Percentiles rank a stretch among this genome's conserved stretches.
Conservation (phyloP, 1,140 invertebrate genomes). For the Thalassaphorura encarpata region DNA sequence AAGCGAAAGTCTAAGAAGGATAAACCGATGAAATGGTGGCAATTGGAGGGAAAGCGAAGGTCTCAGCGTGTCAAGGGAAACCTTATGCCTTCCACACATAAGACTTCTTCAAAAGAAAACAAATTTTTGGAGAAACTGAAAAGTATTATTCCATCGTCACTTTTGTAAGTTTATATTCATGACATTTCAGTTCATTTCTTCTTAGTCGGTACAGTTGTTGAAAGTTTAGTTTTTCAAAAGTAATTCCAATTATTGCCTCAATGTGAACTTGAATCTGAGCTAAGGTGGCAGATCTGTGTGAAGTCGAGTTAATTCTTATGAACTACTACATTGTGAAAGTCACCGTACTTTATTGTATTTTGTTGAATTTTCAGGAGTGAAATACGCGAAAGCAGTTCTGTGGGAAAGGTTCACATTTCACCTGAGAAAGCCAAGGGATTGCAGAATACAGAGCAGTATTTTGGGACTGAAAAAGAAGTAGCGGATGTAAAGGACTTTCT, state of each 20-base stretch:
- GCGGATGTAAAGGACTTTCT: slow-evolving; percentile 54
- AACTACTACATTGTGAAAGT: not conserved
- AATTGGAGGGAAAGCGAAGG: slow-evolving; percentile 59
- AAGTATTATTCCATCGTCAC: slow-evolving; percentile 47
- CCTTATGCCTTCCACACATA: slow-evolving; percentile 7
- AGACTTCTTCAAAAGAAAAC: slow-evolving; percentile 37
- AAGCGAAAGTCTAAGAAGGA: slow-evolving; percentile 24
- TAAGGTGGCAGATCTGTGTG: too few species aligned
- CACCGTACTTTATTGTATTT: not conserved
- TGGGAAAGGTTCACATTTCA: not conserved
- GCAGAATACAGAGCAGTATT: slow-evolving; percentile 42
- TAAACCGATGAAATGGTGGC: slow-evolving; percentile 44
- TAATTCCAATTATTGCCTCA: too few species aligned
- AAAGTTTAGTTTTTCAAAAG: too few species aligned
- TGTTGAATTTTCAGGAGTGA: not conserved
- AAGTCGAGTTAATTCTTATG: not conserved
- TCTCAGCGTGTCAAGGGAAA: slow-evolving; percentile 50
- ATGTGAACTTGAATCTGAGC: too few species aligned
- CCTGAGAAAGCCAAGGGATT: not conserved
- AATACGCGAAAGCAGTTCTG: not conserved
- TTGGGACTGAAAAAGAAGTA: slow-evolving; percentile 52
- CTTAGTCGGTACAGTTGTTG: too few species aligned
- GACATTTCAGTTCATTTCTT: too few species aligned
- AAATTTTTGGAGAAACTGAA: slow-evolving; percentile 50
- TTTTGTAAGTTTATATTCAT: slow-evolving; percentile 41